Base-by-base conservation (phyloP, 1,140 invertebrate species). In the Charaxes varanes region DNA sequence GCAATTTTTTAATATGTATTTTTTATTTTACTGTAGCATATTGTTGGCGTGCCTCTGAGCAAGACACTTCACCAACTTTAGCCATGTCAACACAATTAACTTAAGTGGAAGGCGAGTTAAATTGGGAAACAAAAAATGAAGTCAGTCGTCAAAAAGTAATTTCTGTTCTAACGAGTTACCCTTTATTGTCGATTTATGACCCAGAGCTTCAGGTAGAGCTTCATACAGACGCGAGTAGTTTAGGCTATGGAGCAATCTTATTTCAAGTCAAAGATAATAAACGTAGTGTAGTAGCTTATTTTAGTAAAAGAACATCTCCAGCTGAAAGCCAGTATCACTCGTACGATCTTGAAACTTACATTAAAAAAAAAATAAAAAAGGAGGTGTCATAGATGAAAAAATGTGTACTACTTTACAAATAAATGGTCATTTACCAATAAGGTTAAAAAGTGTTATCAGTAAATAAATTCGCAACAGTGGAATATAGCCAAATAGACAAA, bases 101-200 rank as follows among this genome's bases (percentile, higher is more conserved):
- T 3, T 35, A 18, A 8, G 6, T 35, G 10, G 12, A 35, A 27
- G 6, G 24, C 32, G 11, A 13, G 5, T 19, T 26, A 2, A 19
- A 18, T 19, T 37, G 24, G 24, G 18, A 26, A 13, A 3, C 33
- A 1, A 13, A 35, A 8, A 19, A 23, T 15, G 21, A 35, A 22
- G 7, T 1, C 6, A 16, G 22, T 10, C 6, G 33, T 4, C 12
- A 24, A 8, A 23, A 35, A 24, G n/a, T 24, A 6, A 22, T 35
- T 10, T 23, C 19, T 2, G 5, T 15, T 12, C 13, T 24, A 14
- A 15, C 28, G 5, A 15, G 2, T 15, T 7, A 17, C 1, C 28
- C 28, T 2, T 4, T 30, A 1, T 30, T 30, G 28, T n/a, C 14
- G 2, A n/a, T 30, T 4, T 30, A n/a, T n/a, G 28, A 30, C 7